phyloP scores from a whole-genome alignment of 2,888 invertebrate species.

The Neoaliturus tenellus region DNA sequence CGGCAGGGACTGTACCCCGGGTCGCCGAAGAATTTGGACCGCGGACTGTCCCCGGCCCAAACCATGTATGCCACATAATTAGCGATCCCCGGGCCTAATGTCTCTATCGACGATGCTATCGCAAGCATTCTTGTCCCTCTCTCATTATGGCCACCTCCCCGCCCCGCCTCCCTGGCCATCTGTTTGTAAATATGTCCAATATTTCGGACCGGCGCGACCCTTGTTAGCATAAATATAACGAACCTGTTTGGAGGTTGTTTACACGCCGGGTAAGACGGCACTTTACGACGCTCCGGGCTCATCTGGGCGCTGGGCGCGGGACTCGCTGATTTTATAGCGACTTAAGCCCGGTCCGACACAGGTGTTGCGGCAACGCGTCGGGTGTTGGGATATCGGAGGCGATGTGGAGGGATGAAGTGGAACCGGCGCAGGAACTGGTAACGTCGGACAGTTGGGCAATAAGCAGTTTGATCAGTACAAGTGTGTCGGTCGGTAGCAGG shows the following conservation, averaged over 20 bases:
- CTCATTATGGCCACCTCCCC: constrained; percentile 24
- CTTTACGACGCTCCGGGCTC: constrained; percentile 21
- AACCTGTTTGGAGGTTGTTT: constrained; percentile 30
- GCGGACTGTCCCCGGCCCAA: constrained; percentile 35
- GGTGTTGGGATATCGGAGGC: background rate
- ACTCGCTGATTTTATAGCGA: constrained; percentile 15
- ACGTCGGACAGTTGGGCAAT: too few relatives aligned
- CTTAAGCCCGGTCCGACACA: constrained; percentile 27
- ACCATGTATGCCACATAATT: constrained; percentile 47
- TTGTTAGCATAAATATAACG: constrained; percentile 45
- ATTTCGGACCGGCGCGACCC: constrained; percentile 45
- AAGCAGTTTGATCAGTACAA: too few relatives aligned
- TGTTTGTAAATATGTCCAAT: constrained; percentile 52
- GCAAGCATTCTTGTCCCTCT: constrained; percentile 48
- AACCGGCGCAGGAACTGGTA: too few relatives aligned
- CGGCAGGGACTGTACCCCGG: background rate
- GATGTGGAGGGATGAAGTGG: background rate
- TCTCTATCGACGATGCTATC: constrained; percentile 48
- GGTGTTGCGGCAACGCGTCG: background rate
- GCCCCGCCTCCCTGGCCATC: background rate
- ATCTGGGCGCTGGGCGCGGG: background rate
- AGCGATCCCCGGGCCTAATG: constrained; percentile 48
- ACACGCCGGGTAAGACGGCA: constrained; percentile 26
- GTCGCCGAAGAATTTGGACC: constrained; percentile 9
- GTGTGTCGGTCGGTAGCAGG: too few relatives aligned